Evolutionary conservation across 2,113 vertebrate species (phyloP).

Genomic region (Lagopus leucura): DNA sequence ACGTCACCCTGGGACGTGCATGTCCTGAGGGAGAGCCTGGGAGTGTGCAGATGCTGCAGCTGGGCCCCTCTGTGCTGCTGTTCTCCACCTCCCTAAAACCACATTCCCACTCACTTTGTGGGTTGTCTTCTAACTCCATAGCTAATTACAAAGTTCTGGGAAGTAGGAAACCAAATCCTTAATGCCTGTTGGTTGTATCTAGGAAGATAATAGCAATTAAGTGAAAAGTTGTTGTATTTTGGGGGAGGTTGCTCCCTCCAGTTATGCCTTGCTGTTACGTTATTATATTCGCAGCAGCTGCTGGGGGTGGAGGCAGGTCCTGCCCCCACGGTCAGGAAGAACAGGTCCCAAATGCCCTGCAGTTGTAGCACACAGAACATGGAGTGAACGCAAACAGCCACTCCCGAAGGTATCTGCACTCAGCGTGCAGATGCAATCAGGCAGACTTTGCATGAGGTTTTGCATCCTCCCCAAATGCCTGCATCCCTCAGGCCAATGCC

Average conservation of each 20-base stretch:
- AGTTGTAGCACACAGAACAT: rapidly evolving
- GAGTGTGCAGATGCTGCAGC: rapidly evolving
- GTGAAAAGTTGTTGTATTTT: not conserved
- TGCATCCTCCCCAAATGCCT: not conserved
- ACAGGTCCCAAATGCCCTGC: not conserved
- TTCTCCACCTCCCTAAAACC: not conserved
- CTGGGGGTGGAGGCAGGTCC: not conserved
- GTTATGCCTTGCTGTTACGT: not conserved
- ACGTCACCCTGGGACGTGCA: rapidly evolving
- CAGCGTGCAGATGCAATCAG: not conserved
- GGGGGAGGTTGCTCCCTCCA: not conserved
- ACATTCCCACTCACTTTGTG: too few relatives aligned
- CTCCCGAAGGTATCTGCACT: not conserved
- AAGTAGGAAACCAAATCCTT: not conserved
- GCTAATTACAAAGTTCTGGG: not conserved
- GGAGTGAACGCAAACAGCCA: rapidly evolving
- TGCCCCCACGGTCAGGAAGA: not conserved
- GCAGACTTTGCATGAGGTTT: not conserved
- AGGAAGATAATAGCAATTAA: not conserved
- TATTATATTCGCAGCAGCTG: not conserved
- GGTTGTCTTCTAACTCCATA: not conserved
- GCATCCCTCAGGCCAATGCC: not conserved
- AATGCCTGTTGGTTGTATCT: not conserved
- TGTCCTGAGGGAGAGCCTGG: too few relatives aligned
- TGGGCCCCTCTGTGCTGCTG: rapidly evolving